Evolutionary conservation across 1,140 invertebrate genomes (phyloP), one percentile per base, ranked within the genome.

Genomic region (Microplitis mediator): DNA sequence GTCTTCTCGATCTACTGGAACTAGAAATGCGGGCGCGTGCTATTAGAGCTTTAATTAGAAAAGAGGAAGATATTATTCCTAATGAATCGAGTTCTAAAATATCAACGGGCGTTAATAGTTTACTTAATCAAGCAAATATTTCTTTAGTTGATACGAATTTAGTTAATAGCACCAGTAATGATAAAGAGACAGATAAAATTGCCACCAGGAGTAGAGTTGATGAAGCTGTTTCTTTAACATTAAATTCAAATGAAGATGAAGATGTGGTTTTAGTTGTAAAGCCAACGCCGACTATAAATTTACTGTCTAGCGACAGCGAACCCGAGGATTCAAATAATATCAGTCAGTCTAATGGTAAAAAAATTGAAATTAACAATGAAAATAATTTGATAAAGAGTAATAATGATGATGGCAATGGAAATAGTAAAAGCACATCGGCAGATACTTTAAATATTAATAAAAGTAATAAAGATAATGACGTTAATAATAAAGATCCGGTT

Each of bases 21-120:
- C 74, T 89, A 36, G 88, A 89, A 80, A 89, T 89, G 88, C 81
- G 88, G 74, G 88, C 88, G 11, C 80, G 87, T 50, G 88, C 89
- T 9, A 89, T 89, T 69, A 81, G 88, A 79, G 88, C 88, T 68
- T 81, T 90, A 16, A 86, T 89, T 65, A 83, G 83, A 2, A 88
- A 88, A 72, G 88, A 87, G 64, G 88, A 88, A 51, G 85, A 87
- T 32, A 79, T 83, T 31, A 82, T 80, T 35, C 79, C 77, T 13
- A 62, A 54, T 4, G 60, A 66, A 5, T 32, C 64, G 39, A 60
- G 56, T 32, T 68, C 31, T 51, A 23, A 61, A 32, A 54, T 60
- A 34, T 50, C 54, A 3, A 34, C 72, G 23, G 67, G 58, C 16
- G 36, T 52, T 3, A 70, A 56, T 36, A 70, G 6, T 16, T 54